Evolutionary conservation across 1,140 invertebrate genomes (phyloP).

Genomic region (Wiebesia pumilae): DNA sequence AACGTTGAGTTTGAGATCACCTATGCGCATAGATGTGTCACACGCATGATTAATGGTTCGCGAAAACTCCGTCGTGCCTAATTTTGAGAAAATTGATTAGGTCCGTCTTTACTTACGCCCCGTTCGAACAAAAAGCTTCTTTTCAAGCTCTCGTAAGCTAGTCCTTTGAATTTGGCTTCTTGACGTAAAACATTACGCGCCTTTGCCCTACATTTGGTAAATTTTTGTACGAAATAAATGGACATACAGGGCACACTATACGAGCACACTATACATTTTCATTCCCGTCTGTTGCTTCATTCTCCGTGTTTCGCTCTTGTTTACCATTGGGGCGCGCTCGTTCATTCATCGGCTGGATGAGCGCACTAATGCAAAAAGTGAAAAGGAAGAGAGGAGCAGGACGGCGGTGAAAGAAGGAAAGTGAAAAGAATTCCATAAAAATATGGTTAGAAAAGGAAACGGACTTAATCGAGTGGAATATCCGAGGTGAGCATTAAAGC

Average conservation of each 20-base stretch:
- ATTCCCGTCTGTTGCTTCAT: neutral
- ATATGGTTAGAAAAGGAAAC: neutral
- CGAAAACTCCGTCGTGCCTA: too few relatives aligned
- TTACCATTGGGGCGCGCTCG: neutral
- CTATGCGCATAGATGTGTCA: too few relatives aligned
- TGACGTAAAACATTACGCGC: neutral
- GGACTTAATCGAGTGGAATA: neutral
- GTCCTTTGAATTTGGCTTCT: neutral
- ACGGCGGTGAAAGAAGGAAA: neutral
- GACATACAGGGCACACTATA: slow-evolving; percentile 3
- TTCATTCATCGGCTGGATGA: neutral
- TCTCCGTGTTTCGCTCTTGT: neutral
- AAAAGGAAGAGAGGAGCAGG: neutral
- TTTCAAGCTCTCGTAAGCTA: too few relatives aligned
- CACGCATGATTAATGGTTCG: too few relatives aligned
- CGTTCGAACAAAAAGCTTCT: too few relatives aligned
- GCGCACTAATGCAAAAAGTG: neutral
- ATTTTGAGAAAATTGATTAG: too few relatives aligned
- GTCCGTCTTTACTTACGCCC: too few relatives aligned
- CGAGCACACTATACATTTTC: neutral
- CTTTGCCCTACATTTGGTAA: neutral
- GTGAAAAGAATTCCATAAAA: neutral
- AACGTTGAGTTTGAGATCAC: too few relatives aligned
- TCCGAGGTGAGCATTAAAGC: neutral
- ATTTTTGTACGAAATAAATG: slow-evolving; percentile 43